Conservation (phyloP, 2,797 vertebrate genomes). For the Poeciliopsis paucimaculata region DNA sequence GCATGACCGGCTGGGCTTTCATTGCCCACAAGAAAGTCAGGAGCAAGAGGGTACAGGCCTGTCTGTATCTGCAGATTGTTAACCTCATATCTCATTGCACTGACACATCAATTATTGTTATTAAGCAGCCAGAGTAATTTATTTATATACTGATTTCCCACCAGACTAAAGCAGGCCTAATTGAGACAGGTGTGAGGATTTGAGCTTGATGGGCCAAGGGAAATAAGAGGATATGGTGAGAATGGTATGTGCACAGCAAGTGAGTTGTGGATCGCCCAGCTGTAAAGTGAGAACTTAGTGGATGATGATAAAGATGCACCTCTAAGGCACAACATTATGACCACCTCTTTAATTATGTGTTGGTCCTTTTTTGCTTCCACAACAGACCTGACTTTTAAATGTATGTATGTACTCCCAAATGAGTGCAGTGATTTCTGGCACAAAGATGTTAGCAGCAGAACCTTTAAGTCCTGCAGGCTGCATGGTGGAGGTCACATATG, state of each 20-base stretch:
- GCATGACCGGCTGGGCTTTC: conserved; percentile 70
- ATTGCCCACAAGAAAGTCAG: conserved; percentile 52
- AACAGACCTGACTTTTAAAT: neutral
- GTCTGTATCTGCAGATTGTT: conserved; percentile 71
- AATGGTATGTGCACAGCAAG: conserved; percentile 30
- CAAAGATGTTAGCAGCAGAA: neutral
- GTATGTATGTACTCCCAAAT: neutral
- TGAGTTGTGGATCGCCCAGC: conserved; percentile 50
- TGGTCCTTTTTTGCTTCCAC: neutral
- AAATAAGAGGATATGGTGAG: conserved; percentile 37
- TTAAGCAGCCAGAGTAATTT: conserved; percentile 76
- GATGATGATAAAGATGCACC: conserved; percentile 32
- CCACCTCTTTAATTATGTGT: neutral
- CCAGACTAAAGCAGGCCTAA: conserved; percentile 64
- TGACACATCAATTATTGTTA: conserved; percentile 83
- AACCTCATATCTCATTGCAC: conserved; percentile 76
- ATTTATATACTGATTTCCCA: conserved; percentile 80
- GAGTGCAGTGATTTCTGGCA: neutral
- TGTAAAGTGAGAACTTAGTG: conserved; percentile 19
- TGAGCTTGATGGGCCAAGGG: conserved; percentile 36
- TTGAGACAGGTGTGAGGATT: conserved; percentile 69
- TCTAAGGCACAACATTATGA: conserved; percentile 12
- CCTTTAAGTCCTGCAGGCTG: neutral
- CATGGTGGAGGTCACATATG: neutral
- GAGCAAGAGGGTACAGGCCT: conserved; percentile 53